Evolutionary conservation across 2,888 invertebrate genomes (phyloP), one percentile per base, ranked within the genome.

Genomic region (Ptilodon capucinus): DNA sequence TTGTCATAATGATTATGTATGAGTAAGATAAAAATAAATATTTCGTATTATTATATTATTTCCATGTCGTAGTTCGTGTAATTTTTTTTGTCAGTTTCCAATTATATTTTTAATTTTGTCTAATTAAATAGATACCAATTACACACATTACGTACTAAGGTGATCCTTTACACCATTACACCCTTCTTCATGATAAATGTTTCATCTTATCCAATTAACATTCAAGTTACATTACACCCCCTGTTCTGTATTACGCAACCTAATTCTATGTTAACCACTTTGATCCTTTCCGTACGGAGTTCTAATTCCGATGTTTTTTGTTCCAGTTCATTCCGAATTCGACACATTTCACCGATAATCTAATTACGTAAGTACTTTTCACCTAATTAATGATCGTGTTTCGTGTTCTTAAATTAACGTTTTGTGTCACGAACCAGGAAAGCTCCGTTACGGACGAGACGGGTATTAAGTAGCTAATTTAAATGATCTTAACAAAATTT

Each of bases 301-400:
- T 17, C 35, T 35, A 17, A 35, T 35, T 16, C 17, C 9, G 17
- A 35, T 18, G 16, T 64, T 46, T 56, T 46, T 64, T 64, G 63
- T 64, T 64, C 18, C 64, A 48, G 45, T 51, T 62, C 35, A 49
- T 49, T 50, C 28, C 21, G 41, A 53, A 50, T 54, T 57, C 54
- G 51, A 60, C 40, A 54, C 54, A 43, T 40, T 35, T 47, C 48
- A 48, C 35, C 35, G 13, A 44, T 34, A 47, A 54, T 57, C 48
- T 53, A 58, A 60, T 60, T 58, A 49, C 47, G 64, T 65, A 58
- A 65, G 66, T 66, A 60, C 40, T 46, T 53, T 49, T 48, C 38
- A 51, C 28, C 11, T 54, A 51, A 51, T 46, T 61, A 54, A 61
- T 59, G 54, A 47, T 54, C 50, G 40, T 51, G 42, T 59, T 54